These are phyloP conservation scores for Cacoxenus indagator DNA, from an alignment of 2,888 invertebrate genomes.

Conservation along the genomic window DNA sequence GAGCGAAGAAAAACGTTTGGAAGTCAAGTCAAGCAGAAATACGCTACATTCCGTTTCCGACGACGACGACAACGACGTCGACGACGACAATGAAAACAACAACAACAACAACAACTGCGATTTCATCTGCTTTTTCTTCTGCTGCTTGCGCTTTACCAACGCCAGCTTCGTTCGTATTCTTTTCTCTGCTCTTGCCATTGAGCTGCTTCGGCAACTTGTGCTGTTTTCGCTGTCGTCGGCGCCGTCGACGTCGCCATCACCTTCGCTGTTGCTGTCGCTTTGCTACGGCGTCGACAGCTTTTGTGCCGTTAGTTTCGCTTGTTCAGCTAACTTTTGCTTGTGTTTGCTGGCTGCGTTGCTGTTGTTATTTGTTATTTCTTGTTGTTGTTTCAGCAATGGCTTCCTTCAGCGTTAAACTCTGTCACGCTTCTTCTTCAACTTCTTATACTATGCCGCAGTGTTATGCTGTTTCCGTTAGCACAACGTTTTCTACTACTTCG, in stretches of 20 bases:
- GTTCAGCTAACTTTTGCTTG: neutral
- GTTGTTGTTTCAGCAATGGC: too few species aligned
- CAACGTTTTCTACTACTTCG: neutral
- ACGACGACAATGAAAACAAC: too few species aligned
- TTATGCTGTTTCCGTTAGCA: neutral
- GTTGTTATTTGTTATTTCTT: too few species aligned
- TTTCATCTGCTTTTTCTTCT: too few species aligned
- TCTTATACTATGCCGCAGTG: neutral
- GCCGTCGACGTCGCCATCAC: neutral
- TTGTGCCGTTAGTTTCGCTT: neutral
- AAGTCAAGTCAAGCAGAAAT: neutral
- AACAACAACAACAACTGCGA: too few species aligned
- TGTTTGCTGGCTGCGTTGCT: neutral
- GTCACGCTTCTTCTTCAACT: neutral
- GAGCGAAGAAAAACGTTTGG: too few species aligned
- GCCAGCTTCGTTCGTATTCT: too few species aligned
- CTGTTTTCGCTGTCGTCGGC: neutral
- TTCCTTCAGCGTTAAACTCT: neutral
- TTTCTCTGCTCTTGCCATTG: too few species aligned
- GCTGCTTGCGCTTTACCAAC: too few species aligned
- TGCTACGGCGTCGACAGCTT: neutral
- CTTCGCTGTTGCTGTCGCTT: neutral
- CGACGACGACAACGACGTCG: too few species aligned
- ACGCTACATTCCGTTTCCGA: neutral
- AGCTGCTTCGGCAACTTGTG: neutral